These are phyloP conservation scores for Cylas formicarius DNA, from an alignment of 1,140 invertebrate genomes.

Conservation along the genomic window DNA sequence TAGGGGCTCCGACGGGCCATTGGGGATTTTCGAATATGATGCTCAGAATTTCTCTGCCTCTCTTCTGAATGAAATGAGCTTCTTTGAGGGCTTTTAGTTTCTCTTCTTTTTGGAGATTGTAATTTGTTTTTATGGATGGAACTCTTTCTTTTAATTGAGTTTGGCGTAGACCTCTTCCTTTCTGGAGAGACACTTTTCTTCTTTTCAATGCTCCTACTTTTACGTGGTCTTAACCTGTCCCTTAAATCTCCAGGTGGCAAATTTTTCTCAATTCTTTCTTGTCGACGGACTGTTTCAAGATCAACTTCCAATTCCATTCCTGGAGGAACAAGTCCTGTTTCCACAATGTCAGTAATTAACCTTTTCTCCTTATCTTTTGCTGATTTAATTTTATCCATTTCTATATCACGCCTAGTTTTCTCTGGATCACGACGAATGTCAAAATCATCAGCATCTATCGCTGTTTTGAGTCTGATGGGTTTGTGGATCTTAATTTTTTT, in stretches of 20 bases:
- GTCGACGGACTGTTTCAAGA: slow-evolving; percentile 11
- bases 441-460: slow-evolving; percentile 15
- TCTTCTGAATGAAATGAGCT: neutral
- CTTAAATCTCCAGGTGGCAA: slow-evolving; percentile 2
- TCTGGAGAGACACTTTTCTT: slow-evolving; percentile 1
- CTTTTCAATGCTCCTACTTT: slow-evolving; percentile 1
- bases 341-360: slow-evolving; percentile 34
- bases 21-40: neutral
- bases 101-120: slow-evolving; percentile 1
- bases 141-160: neutral
- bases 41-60: neutral
- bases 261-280: slow-evolving; percentile 8
- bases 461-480: neutral
- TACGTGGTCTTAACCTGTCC: slow-evolving; percentile 1
- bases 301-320: slow-evolving; percentile 40
- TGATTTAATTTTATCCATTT: slow-evolving; percentile 36
- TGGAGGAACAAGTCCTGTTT: slow-evolving; percentile 40
- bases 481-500: slow-evolving; percentile 3
- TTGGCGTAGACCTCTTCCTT: neutral
- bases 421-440: slow-evolving; percentile 36
- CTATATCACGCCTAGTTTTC: slow-evolving; percentile 38
- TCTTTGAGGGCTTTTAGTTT: slow-evolving; percentile 13
- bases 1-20: slow-evolving; percentile 1
- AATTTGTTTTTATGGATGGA: neutral
- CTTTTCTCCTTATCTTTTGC: slow-evolving; percentile 35